Evolutionary conservation across 1,140 invertebrate species (phyloP), one percentile per base, ranked within the genome.

Genomic region (Orchestia grillus): DNA sequence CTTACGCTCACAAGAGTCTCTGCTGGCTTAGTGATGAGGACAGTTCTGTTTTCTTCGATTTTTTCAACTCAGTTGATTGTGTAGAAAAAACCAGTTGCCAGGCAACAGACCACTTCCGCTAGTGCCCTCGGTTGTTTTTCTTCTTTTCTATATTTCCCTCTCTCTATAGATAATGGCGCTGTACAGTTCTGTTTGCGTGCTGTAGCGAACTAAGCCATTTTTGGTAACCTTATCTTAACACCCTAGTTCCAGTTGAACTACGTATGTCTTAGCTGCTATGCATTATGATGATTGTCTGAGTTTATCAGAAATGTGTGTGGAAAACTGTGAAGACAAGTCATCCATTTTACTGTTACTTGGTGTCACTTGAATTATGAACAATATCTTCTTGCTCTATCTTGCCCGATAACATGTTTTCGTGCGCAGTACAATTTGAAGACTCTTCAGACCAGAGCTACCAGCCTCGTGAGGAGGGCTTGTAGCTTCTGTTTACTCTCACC

Each of bases 401-500:
- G 11, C 62, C 28, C 62, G 28, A 23, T 28, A 77, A 77, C 62
- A 77, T 77, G 62, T 77, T 77, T 77, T 77, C 15, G 62, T 36
- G 62, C n/a, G n/a, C n/a, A n/a, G n/a, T 77, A 77, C 62, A 19
- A 77, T 77, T 77, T 77, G 62, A 36, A 77, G 62, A 77, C 62
- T 77, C 28, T 28, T 77, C 36, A 77, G 62, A 77, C 62, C 36
- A 19, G 6, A 8, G 62, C 62, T 77, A 77, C 36, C 62, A 77
- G 62, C 62, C 62, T 77, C 62, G 62, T 77, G 28, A 77, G 62
- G 11, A 36, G 62, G 62, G 11, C 62, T 77, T 36, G 62, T 77
- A 77, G 62, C 62, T 28, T 77, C 62, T 90, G 88, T 90, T 90
- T 90, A 44, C 88, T 90, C 88, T 11, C 88, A 90, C 88, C 88